phyloP scores from a whole-genome alignment of 2,113 vertebrate genomes.

The Sinocyclocheilus grahami region DNA sequence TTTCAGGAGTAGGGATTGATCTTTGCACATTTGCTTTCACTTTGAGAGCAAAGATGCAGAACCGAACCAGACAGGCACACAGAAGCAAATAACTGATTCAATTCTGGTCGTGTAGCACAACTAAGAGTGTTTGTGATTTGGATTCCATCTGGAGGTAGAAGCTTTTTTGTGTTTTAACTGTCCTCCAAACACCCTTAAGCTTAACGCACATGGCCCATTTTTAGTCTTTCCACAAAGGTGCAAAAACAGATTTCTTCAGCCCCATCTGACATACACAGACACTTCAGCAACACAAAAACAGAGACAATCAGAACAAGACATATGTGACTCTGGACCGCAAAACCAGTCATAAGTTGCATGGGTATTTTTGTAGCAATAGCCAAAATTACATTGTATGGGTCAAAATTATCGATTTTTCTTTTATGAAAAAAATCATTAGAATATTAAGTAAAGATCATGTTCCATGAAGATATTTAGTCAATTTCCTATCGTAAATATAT shows the following conservation, averaged over 20 bases:
- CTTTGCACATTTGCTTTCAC: conserved; percentile 3
- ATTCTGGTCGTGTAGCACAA: not conserved
- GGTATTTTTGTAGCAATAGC: too few species aligned
- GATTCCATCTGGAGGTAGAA: not conserved
- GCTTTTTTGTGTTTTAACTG: not conserved
- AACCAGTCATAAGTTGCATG: too few species aligned
- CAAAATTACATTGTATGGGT: too few species aligned
- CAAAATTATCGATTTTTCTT: too few species aligned
- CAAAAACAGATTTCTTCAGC: conserved; percentile 1
- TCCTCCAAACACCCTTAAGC: conserved; percentile 17
- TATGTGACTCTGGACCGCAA: too few species aligned
- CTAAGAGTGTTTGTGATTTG: conserved; percentile 3
- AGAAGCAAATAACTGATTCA: not conserved
- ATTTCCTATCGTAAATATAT: too few species aligned
- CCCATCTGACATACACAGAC: not conserved
- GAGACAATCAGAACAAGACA: not conserved
- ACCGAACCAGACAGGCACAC: not conserved
- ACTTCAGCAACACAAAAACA: conserved; percentile 7
- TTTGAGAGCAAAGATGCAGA: not conserved
- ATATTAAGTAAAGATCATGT: too few species aligned
- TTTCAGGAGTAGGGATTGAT: not conserved
- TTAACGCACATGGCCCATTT: conserved; percentile 12
- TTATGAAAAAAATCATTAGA: too few species aligned
- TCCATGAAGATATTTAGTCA: too few species aligned
- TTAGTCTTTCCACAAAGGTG: conserved; percentile 11